Conservation (phyloP, 1,140 invertebrate genomes). For the Pseudomyrmex gracilis region DNA sequence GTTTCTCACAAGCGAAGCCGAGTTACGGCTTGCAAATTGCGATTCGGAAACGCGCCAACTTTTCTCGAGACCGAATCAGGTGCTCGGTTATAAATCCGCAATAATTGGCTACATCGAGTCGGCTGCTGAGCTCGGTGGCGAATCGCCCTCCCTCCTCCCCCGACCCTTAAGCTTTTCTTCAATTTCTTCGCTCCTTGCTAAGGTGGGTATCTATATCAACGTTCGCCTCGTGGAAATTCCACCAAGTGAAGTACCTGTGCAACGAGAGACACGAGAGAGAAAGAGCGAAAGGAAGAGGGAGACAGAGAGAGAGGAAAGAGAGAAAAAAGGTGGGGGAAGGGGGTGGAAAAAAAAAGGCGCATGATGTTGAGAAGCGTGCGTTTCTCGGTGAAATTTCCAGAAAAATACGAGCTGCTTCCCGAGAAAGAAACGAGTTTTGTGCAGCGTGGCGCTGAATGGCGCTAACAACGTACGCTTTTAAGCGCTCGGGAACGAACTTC, state of each 20-base stretch:
- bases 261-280: constrained; percentile 33
- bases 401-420: constrained; percentile 73
- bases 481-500: constrained; percentile 72
- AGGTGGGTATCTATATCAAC: constrained; percentile 67
- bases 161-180: constrained; percentile 79
- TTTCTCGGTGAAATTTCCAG: constrained; percentile 72
- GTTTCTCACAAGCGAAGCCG: constrained; percentile 38
- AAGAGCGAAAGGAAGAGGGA: not conserved
- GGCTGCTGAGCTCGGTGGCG: constrained; percentile 72
- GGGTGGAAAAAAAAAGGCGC: constrained; percentile 51
- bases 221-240: constrained; percentile 21
- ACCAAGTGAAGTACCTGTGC: constrained; percentile 36
- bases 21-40: constrained; percentile 65
- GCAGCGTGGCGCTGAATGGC: constrained; percentile 69
- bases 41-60: constrained; percentile 63
- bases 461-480: constrained; percentile 74
- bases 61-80: constrained; percentile 75
- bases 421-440: constrained; percentile 62
- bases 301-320: not conserved
- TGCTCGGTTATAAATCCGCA: constrained; percentile 83
- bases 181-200: constrained; percentile 75
- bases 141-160: constrained; percentile 67
- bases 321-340: not conserved
- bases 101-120: constrained; percentile 83
- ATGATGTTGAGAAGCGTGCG: constrained; percentile 67